These are phyloP conservation scores for Diploptera punctata DNA, from an alignment of 2,888 invertebrate genomes.

Conservation along the genomic window DNA sequence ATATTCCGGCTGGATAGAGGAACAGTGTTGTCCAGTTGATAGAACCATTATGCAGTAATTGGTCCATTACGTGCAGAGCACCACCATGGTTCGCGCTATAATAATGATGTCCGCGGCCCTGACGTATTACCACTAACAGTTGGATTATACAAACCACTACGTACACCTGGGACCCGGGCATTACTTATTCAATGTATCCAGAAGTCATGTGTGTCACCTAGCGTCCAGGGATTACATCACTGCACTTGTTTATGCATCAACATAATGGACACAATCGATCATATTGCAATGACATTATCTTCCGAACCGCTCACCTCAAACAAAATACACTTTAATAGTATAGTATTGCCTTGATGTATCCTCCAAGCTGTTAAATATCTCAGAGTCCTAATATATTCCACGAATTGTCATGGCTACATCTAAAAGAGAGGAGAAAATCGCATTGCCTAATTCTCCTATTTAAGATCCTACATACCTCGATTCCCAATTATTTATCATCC, in stretches of 20 bases:
- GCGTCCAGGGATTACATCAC: not conserved
- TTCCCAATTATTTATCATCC: no score
- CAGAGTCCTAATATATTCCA: no score
- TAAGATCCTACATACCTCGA: no score
- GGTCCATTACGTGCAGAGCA: conserved; percentile 12
- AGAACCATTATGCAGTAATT: conserved; percentile 16
- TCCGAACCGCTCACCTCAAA: no score
- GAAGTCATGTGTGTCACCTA: no score
- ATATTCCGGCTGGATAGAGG: not conserved
- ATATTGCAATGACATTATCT: not conserved
- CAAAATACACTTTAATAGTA: no score
- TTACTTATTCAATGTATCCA: conserved; percentile 13
- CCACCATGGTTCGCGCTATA: no score
- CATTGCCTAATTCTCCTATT: no score
- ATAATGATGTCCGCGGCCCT: not conserved
- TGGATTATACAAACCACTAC: not conserved
- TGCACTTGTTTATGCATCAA: not conserved
- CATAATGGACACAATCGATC: not conserved
- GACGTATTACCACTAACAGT: conserved; percentile 14
- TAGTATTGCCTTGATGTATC: no score
- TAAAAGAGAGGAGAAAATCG: no score
- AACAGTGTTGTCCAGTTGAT: not conserved
- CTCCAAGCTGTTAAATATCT: no score
- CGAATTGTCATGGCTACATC: no score
- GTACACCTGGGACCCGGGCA: conserved; percentile 5